These are phyloP conservation scores for Enteromius treurensis DNA, from an alignment of 2,797 vertebrate genomes.

Conservation along the genomic window DNA sequence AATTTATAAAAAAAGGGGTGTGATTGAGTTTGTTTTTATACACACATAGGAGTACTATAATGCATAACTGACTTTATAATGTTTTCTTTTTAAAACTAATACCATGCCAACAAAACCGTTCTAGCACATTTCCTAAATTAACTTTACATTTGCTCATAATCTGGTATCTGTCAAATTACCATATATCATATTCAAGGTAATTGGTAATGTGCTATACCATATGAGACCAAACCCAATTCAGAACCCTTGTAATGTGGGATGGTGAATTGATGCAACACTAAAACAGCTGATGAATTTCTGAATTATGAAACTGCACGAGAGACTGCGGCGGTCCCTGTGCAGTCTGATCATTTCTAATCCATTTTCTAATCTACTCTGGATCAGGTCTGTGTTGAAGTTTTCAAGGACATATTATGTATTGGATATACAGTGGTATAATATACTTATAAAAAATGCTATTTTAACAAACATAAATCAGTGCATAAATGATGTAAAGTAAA, in stretches of 20 bases:
- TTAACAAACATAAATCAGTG: neutral
- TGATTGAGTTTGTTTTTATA: neutral
- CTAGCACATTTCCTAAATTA: conserved; percentile 30
- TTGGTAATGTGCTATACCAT: conserved; percentile 15
- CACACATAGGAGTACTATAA: neutral
- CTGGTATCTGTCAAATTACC: conserved; percentile 28
- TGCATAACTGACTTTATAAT: neutral
- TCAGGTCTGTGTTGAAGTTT: neutral
- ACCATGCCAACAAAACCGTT: neutral
- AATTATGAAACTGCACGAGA: conserved; percentile 31
- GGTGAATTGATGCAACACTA: conserved; percentile 43
- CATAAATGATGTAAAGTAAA: neutral
- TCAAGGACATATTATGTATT: neutral
- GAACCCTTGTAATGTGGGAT: conserved; percentile 21
- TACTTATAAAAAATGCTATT: neutral
- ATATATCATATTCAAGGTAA: conserved; percentile 30
- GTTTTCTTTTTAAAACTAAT: neutral
- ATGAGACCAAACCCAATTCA: conserved; percentile 29
- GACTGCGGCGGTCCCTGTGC: conserved; percentile 4
- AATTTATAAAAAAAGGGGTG: neutral
- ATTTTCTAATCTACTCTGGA: conserved; percentile 16
- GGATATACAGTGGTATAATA: neutral
- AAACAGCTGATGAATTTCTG: conserved; percentile 39
- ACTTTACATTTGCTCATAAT: conserved; percentile 19
- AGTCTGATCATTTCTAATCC: conserved; percentile 27